These are phyloP conservation scores for Gonioctena quinquepunctata DNA, from an alignment of 1,140 invertebrate genomes.

Conservation along the genomic window DNA sequence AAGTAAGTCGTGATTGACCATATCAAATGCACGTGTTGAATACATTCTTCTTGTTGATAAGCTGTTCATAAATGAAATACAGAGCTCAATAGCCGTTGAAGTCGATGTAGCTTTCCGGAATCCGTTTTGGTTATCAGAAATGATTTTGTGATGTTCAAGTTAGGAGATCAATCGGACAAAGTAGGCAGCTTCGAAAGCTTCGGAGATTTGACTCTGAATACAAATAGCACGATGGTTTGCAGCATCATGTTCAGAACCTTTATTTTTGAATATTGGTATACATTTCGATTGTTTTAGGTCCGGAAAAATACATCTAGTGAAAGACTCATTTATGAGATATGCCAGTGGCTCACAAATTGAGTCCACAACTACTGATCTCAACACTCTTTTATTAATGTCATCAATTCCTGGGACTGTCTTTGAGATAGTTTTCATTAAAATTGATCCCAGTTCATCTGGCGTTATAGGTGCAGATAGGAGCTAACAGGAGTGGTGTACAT, in stretches of 20 bases:
- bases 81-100: slow-evolving; percentile 1
- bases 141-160: neutral
- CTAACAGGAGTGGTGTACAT: neutral
- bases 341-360: neutral
- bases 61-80: neutral
- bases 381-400: neutral
- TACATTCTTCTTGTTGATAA: neutral
- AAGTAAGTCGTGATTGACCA: neutral
- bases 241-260: slow-evolving; percentile 1
- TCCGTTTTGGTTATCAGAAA: neutral
- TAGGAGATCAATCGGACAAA: neutral
- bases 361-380: neutral
- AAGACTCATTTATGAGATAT: slow-evolving; percentile 5
- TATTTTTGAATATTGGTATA: slow-evolving; percentile 1
- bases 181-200: neutral
- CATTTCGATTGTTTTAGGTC: neutral
- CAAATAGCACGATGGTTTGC: neutral
- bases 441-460: neutral
- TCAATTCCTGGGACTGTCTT: neutral
- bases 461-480: neutral
- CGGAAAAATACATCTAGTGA: neutral
- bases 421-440: neutral
- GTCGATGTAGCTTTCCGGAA: neutral
- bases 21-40: neutral
- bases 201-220: neutral